These are phyloP conservation scores for Caenorhabditis doughertyi DNA, from an alignment of 2,888 invertebrate genomes.

Conservation along the genomic window DNA sequence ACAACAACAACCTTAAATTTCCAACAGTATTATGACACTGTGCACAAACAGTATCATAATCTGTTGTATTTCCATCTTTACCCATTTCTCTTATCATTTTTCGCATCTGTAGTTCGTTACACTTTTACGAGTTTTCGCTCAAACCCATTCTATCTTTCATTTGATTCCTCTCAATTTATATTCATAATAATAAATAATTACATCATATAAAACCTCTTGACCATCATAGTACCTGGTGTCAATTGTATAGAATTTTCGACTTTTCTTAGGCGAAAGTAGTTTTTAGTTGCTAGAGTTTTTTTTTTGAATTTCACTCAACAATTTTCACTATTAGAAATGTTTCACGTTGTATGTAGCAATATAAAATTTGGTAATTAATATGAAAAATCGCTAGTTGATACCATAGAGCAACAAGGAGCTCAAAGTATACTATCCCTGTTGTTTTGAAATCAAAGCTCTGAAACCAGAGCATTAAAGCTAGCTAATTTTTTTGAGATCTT, in stretches of 20 bases:
- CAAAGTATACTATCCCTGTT: no score
- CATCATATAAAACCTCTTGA: background rate
- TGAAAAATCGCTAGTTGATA: no score
- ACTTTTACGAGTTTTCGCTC: slow-evolving; percentile 54
- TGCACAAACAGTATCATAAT: slow-evolving; percentile 52
- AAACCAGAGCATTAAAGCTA: no score
- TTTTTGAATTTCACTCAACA: no score
- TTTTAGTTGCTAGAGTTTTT: no score
- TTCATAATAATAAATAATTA: slow-evolving; percentile 34
- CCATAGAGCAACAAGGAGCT: no score
- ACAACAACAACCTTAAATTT: background rate
- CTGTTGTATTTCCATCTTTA: slow-evolving; percentile 23
- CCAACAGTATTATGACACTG: slow-evolving; percentile 19
- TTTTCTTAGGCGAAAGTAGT: no score
- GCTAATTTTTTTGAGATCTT: no score
- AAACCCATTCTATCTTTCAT: slow-evolving; percentile 17
- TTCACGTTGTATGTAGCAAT: no score
- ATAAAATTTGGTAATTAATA: no score
- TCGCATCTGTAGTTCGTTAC: slow-evolving; percentile 62
- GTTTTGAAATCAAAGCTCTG: no score
- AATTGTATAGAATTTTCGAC: background rate
- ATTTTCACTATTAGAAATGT: no score
- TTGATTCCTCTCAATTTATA: slow-evolving; percentile 23
- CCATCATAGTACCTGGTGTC: background rate
- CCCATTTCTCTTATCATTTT: slow-evolving; percentile 62